Evolutionary conservation across 2,888 invertebrate genomes (phyloP).

Genomic region (Drosophila glabriapex): DNA sequence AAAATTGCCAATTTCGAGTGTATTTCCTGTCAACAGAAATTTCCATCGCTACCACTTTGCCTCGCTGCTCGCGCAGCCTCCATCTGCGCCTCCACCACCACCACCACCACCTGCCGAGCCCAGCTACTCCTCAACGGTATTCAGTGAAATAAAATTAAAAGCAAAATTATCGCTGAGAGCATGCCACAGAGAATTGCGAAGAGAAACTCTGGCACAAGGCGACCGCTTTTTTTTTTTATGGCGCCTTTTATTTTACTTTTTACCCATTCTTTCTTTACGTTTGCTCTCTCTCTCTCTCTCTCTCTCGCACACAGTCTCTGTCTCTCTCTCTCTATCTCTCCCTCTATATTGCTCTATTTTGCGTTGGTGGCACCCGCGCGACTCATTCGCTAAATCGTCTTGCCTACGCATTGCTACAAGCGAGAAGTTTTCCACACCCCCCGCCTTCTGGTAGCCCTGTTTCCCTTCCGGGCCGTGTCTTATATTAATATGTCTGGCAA

Average conservation of each 20-base stretch:
- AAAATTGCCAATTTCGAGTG: conserved; percentile 86
- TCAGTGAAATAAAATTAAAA: conserved; percentile 75
- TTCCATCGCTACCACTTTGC: conserved; percentile 56
- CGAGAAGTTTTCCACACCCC: not conserved
- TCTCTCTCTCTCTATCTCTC: no score
- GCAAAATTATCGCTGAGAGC: conserved; percentile 45
- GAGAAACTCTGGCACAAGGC: conserved; percentile 22
- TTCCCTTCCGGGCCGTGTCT: conserved; percentile 40
- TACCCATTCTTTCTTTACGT: not conserved
- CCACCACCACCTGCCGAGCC: not conserved
- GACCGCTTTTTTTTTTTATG: conserved; percentile 37
- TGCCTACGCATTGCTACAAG: conserved; percentile 59
- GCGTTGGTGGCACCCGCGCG: conserved; percentile 65
- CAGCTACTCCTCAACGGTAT: conserved; percentile 29
- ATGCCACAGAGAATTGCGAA: conserved; percentile 27
- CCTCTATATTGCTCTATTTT: conserved; percentile 19
- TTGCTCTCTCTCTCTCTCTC: not conserved
- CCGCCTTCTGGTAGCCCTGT: not conserved
- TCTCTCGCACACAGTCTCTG: not conserved
- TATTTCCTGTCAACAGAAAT: conserved; percentile 85
- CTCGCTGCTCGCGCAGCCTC: not conserved
- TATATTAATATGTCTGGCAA: conserved; percentile 82
- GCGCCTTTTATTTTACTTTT: conserved; percentile 44
- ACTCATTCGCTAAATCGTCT: conserved; percentile 61
- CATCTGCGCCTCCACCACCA: not conserved